phyloP scores from a whole-genome alignment of 2,113 vertebrate species.

The Pterocles orientalis region DNA sequence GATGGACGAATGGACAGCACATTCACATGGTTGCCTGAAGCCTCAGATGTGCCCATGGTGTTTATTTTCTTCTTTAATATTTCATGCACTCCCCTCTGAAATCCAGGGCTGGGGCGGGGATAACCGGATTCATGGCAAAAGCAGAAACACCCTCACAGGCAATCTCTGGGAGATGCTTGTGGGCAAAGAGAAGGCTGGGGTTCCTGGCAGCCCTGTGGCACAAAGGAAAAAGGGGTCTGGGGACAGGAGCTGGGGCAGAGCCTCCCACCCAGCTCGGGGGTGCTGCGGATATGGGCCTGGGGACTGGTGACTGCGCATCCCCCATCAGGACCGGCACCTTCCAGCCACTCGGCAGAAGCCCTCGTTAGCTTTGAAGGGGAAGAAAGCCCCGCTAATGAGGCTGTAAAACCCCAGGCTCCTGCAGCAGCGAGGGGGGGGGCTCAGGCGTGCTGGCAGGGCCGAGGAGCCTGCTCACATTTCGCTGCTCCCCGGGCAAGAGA shows the following conservation, averaged over 20 bases:
- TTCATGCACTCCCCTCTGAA: not conserved
- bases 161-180: fast-evolving
- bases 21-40: not conserved
- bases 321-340: fast-evolving
- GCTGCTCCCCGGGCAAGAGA: not conserved
- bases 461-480: not conserved
- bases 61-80: not conserved
- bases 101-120: fast-evolving
- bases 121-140: not conserved
- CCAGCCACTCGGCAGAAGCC: not conserved
- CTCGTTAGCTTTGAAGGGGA: not conserved
- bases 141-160: fast-evolving
- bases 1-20: fast-evolving
- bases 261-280: fast-evolving
- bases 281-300: not conserved
- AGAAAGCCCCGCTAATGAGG: slow-evolving; percentile 40
- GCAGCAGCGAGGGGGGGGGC: not conserved
- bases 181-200: not conserved
- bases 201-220: fast-evolving
- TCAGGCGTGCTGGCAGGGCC: fast-evolving
- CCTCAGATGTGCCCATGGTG: not conserved
- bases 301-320: fast-evolving
- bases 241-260: not conserved
- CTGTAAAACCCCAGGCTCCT: slow-evolving; percentile 17
- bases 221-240: not conserved